phyloP scores from a whole-genome alignment of 2,113 vertebrate species.

The Astur gentilis region DNA sequence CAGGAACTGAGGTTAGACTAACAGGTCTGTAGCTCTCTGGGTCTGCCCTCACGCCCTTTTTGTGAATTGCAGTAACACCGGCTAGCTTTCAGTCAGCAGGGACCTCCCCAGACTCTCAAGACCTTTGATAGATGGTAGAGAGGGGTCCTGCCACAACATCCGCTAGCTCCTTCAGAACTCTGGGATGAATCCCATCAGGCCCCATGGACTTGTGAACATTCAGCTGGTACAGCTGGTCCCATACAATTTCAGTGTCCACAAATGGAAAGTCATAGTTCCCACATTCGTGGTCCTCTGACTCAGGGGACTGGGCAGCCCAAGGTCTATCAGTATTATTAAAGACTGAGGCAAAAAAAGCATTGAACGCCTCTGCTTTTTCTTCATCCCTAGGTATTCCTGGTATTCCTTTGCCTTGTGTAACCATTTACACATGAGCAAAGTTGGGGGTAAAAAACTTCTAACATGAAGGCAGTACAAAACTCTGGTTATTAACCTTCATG shows the following conservation, averaged over 20 bases:
- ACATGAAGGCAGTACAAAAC: neutral
- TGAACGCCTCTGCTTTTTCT: neutral
- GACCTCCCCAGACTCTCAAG: no score
- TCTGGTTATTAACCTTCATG: neutral
- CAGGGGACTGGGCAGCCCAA: neutral
- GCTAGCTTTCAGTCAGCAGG: no score
- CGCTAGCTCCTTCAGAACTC: neutral
- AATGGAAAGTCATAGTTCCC: no score
- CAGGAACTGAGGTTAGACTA: no score
- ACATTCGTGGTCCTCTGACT: neutral
- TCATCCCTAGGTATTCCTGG: neutral
- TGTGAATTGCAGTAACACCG: no score
- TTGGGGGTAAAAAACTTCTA: neutral
- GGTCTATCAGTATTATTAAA: neutral
- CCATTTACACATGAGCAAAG: neutral
- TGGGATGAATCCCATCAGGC: neutral
- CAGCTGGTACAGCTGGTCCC: no score
- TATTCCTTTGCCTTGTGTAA: neutral
- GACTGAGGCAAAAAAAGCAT: neutral
- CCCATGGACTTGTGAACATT: neutral
- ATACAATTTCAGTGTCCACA: no score
- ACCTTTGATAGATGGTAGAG: neutral
- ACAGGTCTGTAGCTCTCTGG: no score
- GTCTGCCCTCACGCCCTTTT: no score
- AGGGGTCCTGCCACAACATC: neutral